Percentiles rank a stretch among this genome's conserved stretches.
Evolutionary conservation across 2,888 invertebrate genomes (phyloP).

Genomic region (Trissoscelio sp.): DNA sequence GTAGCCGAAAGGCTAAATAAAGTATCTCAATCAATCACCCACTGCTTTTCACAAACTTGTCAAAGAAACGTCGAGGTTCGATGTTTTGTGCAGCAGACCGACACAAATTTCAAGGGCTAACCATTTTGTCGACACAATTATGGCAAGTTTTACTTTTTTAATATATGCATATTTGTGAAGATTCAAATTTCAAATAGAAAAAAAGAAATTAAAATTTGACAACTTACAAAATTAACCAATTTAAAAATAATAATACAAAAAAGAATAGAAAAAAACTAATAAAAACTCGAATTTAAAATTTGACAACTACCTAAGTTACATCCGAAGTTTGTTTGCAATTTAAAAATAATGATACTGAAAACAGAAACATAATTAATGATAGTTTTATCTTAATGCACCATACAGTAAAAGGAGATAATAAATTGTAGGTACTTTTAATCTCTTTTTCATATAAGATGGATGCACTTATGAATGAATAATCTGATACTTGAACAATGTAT

Average conservation of each 20-base stretch:
- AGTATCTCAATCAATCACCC: slow-evolving; percentile 51
- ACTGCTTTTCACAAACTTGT: slow-evolving; percentile 37
- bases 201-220: too few relatives aligned
- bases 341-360: too few relatives aligned
- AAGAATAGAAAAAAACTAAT: too few relatives aligned
- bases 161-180: neutral
- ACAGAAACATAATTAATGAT: slow-evolving; percentile 2
- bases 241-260: too few relatives aligned
- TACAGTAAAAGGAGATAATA: slow-evolving; percentile 2
- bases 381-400: slow-evolving; percentile 3
- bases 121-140: slow-evolving; percentile 19
- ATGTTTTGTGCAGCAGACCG: slow-evolving; percentile 38
- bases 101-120: slow-evolving; percentile 30
- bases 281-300: too few relatives aligned
- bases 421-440: slow-evolving; percentile 14
- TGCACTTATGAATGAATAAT: slow-evolving; percentile 34
- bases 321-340: too few relatives aligned
- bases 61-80: slow-evolving; percentile 43
- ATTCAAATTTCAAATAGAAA: too few relatives aligned
- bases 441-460: slow-evolving; percentile 16
- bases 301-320: too few relatives aligned
- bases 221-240: too few relatives aligned
- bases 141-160: neutral
- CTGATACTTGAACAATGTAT: slow-evolving; percentile 38
- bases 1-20: slow-evolving; percentile 43